Evolutionary conservation across 1,140 invertebrate species (phyloP), one percentile per base, ranked within the genome.

Genomic region (Teleopsis dalmanni): DNA sequence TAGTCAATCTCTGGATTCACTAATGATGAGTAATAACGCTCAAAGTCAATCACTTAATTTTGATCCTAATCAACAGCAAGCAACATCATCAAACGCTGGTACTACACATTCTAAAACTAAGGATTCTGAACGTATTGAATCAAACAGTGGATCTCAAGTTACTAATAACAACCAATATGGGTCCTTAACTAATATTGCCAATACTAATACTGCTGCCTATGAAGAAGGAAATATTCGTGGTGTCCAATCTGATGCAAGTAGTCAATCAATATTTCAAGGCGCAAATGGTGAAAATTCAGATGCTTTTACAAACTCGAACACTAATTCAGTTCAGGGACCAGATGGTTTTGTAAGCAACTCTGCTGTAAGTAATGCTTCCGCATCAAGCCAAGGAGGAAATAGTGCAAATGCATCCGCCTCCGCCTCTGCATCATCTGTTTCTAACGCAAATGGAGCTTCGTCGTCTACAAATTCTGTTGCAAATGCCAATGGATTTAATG

Each of bases 21-120:
- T 36, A 18, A 53, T 37, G 23, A 50, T 52, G 7, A 41, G 52
- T 5, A 60, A 65, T 43, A 53, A 46, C 36, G 55, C 66, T 0
- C 67, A 70, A 46, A 65, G 64, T 38, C 66, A 70, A 35, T 46
- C 60, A 0, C 40, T 68, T 3, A 70, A 70, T 48, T 70, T 62
- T 38, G 21, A 29, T 27, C 48, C 46, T 0, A 51, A 52, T 3
- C 31, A 55, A 41, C 67, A 67, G 51, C 64, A 69, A 52, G 66
- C 64, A 0, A 44, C 55, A 33, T 64, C 53, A 27, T 56, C 66
- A 13, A 65, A 66, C 31, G 63, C 64, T 10, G 60, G 64, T 4
- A 68, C 62, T 0, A 47, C 53, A 31, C 54, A 65, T 31, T 56
- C 48, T 0, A 44, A 52, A 25, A 40, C 33, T n/a, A 57, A 55